Evolutionary conservation across 2,797 vertebrate species (phyloP).

Genomic region (Myotis myotis): DNA sequence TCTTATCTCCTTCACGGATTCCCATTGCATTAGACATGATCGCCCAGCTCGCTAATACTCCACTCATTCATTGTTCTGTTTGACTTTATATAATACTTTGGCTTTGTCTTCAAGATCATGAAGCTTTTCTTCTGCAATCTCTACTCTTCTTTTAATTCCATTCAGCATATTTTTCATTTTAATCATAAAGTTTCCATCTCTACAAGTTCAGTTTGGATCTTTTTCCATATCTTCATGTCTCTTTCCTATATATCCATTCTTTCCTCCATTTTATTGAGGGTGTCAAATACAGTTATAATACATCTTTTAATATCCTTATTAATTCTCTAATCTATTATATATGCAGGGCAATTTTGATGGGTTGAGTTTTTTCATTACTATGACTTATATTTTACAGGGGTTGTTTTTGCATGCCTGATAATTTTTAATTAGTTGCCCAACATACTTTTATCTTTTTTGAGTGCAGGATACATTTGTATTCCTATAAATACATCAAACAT

Average conservation of each 20-base stretch:
- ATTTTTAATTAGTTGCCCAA: background rate
- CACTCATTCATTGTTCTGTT: background rate
- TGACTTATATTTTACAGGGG: background rate
- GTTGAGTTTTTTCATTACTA: background rate
- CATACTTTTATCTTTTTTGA: background rate
- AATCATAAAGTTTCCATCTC: background rate
- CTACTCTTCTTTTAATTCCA: background rate
- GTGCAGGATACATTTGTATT: background rate
- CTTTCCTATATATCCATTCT: background rate
- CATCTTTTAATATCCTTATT: background rate
- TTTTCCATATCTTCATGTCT: background rate
- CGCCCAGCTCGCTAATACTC: background rate
- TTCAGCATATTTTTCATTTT: background rate
- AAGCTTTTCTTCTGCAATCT: background rate
- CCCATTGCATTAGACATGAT: background rate
- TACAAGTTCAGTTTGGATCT: background rate
- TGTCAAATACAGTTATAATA: background rate
- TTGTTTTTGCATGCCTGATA: background rate
- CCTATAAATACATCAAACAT: conserved; percentile 47
- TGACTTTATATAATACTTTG: background rate
- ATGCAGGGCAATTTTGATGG: background rate
- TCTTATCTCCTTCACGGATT: background rate
- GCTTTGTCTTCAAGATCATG: background rate
- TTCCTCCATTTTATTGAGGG: background rate
- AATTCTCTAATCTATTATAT: background rate